phyloP scores from a whole-genome alignment of 1,140 invertebrate species.

The Notospermus geniculatus region DNA sequence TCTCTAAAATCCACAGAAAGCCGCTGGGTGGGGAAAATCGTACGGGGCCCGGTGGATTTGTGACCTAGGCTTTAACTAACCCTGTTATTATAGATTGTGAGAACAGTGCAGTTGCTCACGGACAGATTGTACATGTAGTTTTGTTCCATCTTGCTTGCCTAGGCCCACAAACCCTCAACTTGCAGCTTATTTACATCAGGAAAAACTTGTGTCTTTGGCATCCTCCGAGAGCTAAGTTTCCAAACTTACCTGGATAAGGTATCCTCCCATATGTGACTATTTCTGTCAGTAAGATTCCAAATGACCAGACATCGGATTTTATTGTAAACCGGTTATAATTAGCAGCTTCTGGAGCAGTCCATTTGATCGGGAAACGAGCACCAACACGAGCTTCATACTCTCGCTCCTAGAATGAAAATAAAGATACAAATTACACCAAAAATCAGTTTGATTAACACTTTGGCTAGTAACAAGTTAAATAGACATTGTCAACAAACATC shows the following conservation, averaged over 20 bases:
- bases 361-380: slow-evolving; percentile 94
- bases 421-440: neutral
- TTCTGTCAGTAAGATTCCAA: slow-evolving; percentile 96
- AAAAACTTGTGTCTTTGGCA: neutral
- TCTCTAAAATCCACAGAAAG: no score
- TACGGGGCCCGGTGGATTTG: no score
- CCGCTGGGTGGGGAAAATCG: no score
- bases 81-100: no score
- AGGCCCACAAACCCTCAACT: neutral
- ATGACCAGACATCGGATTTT: slow-evolving; percentile 99
- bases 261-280: slow-evolving; percentile 96
- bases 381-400: slow-evolving; percentile 90
- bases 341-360: slow-evolving; percentile 96
- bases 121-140: neutral
- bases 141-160: neutral
- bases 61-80: no score
- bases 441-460: no score
- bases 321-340: slow-evolving; percentile 99
- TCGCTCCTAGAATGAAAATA: slow-evolving; percentile 71
- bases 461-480: no score
- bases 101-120: neutral
- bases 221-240: neutral
- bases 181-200: neutral
- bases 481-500: no score
- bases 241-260: slow-evolving; percentile 76